phyloP scores from a whole-genome alignment of 2,888 invertebrate species.

The Perithous albicinctus region DNA sequence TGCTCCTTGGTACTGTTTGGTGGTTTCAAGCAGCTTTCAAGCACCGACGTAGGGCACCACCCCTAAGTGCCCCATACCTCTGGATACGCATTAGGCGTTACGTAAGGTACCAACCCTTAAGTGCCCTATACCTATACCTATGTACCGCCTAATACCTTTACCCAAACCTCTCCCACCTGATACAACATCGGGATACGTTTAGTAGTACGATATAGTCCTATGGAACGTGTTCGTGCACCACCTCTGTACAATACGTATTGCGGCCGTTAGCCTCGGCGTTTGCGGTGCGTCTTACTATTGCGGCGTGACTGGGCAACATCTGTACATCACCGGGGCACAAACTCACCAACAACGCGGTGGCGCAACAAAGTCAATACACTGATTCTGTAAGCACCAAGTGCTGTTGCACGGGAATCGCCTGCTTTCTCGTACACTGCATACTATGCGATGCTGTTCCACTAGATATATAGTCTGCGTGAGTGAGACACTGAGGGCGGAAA shows the following conservation, averaged over 20 bases:
- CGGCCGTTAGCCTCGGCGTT: conserved; percentile 69
- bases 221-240: conserved; percentile 41
- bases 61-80: conserved; percentile 33
- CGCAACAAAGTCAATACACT: conserved; percentile 67
- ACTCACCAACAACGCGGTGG: conserved; percentile 59
- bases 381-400: conserved; percentile 34
- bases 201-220: conserved; percentile 29
- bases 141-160: no score
- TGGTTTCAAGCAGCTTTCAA: conserved; percentile 58
- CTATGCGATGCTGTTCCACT: conserved; percentile 14
- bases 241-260: conserved; percentile 32
- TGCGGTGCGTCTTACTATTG: conserved; percentile 75
- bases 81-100: conserved; percentile 13
- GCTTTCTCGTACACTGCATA: neutral
- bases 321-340: conserved; percentile 66
- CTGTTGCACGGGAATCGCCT: neutral
- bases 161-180: conserved; percentile 28
- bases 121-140: conserved; percentile 29
- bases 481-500: conserved; percentile 33
- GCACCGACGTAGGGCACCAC: conserved; percentile 31
- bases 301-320: conserved; percentile 57
- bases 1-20: conserved; percentile 14
- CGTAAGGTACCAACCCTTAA: conserved; percentile 8
- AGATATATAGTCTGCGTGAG: conserved; percentile 41
- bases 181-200: conserved; percentile 43